Evolutionary conservation across 2,888 invertebrate genomes (phyloP).

Genomic region (Criorhina ranunculi): DNA sequence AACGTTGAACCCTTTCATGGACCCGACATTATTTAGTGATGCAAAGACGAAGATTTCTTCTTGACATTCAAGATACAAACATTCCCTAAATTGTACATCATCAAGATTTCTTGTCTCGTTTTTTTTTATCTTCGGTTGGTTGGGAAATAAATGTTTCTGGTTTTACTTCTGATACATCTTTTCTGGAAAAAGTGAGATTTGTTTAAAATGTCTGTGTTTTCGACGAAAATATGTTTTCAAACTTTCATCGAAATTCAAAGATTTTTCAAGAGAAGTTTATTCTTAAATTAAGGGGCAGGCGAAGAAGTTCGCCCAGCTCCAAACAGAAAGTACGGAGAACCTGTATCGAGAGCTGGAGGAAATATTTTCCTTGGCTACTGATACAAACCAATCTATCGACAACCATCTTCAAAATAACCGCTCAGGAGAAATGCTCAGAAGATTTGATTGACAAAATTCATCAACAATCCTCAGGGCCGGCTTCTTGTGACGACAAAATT

Average conservation of each 20-base stretch:
- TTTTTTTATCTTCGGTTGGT: not conserved
- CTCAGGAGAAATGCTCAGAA: too few species aligned
- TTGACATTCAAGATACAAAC: not conserved
- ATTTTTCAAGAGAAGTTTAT: slow-evolving; percentile 5
- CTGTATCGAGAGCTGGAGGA: too few species aligned
- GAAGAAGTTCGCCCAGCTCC: too few species aligned
- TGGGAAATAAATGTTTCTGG: not conserved
- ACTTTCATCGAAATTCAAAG: slow-evolving; percentile 1
- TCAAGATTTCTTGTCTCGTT: not conserved
- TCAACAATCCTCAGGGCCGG: too few species aligned
- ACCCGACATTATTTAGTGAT: not conserved
- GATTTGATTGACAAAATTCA: too few species aligned
- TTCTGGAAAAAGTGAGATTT: not conserved
- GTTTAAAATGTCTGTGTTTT: not conserved
- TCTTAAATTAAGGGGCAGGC: too few species aligned
- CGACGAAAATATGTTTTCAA: not conserved
- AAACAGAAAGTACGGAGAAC: too few species aligned
- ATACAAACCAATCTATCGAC: too few species aligned
- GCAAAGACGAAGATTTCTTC: not conserved
- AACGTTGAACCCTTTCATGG: not conserved
- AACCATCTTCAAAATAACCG: too few species aligned
- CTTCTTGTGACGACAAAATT: too few species aligned
- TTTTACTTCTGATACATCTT: not conserved
- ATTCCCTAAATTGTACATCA: not conserved
- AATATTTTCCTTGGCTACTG: too few species aligned